These are phyloP conservation scores for Oscheius sp. DNA, from an alignment of 1,140 invertebrate genomes.

Conservation along the genomic window DNA sequence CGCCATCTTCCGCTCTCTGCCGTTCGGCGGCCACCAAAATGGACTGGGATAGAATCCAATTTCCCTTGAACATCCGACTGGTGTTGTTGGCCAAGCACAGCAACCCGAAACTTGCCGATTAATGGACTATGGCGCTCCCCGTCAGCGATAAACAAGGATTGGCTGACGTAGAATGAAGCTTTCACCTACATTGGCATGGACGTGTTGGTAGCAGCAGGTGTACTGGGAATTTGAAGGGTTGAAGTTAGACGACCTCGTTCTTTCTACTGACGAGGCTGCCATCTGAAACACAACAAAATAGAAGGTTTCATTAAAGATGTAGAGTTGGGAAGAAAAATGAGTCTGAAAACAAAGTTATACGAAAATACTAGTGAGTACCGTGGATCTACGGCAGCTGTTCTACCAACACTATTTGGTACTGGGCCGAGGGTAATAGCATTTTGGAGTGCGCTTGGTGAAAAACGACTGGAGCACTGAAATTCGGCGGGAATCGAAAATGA, in stretches of 20 bases:
- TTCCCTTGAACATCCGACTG: neutral
- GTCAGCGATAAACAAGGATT: neutral
- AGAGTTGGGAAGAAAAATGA: too few species aligned
- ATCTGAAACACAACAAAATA: too few species aligned
- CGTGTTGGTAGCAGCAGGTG: conserved; percentile 29
- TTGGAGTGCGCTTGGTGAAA: too few species aligned
- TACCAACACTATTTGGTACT: too few species aligned
- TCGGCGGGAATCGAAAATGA: too few species aligned
- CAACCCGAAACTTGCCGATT: conserved; percentile 11
- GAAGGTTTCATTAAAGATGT: too few species aligned
- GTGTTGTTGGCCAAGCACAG: neutral
- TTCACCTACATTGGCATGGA: conserved; percentile 32
- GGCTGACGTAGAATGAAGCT: neutral
- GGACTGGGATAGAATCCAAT: neutral
- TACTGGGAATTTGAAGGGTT: conserved; percentile 30
- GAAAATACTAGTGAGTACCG: too few species aligned
- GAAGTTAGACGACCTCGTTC: neutral
- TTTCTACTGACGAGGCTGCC: too few species aligned
- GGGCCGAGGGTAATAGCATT: too few species aligned
- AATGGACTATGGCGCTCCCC: neutral
- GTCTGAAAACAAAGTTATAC: too few species aligned
- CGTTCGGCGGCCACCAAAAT: neutral
- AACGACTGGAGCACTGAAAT: too few species aligned
- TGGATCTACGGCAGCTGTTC: too few species aligned
- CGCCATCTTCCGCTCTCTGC: neutral